A percentile compares a stretch with the other conserved stretches of the same genome.
These are phyloP conservation scores for Smittia sp. DNA, from an alignment of 2,888 invertebrate species.

Conservation along the genomic window DNA sequence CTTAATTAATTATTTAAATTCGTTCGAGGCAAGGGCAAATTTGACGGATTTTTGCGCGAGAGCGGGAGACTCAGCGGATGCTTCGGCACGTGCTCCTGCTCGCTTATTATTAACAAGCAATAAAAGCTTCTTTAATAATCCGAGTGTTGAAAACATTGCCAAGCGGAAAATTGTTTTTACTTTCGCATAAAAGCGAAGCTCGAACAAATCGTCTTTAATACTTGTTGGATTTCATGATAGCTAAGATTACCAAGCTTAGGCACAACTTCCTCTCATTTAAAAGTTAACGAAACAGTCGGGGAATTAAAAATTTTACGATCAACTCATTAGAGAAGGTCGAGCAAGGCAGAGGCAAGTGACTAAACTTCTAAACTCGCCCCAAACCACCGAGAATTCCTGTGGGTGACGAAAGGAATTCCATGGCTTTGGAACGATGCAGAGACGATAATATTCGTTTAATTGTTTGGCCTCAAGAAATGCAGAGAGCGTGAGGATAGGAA, in stretches of 20 bases:
- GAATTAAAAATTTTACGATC: too few species aligned
- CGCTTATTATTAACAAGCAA: not conserved
- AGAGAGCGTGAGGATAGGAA: not conserved
- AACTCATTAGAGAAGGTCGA: not conserved
- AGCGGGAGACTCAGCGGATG: not conserved
- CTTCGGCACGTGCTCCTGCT: not conserved
- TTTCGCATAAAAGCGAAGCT: not conserved
- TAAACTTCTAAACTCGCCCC: not conserved
- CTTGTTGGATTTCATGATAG: not conserved
- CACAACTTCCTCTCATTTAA: too few species aligned
- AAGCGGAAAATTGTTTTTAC: slow-evolving; percentile 6
- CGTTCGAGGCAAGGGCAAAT: not conserved
- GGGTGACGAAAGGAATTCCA: not conserved
- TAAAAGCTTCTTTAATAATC: slow-evolving; percentile 11
- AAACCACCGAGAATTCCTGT: not conserved
- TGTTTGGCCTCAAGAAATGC: not conserved
- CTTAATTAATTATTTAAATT: slow-evolving; percentile 29
- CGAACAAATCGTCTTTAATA: not conserved
- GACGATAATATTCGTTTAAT: slow-evolving; percentile 24
- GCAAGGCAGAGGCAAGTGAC: not conserved
- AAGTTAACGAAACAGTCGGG: too few species aligned
- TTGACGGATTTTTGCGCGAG: not conserved
- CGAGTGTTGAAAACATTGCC: not conserved
- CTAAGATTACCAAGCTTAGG: not conserved
- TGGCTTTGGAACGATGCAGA: not conserved